phyloP scores from a whole-genome alignment of 2,113 vertebrate genomes.

The Pomatostomus ruficeps region DNA sequence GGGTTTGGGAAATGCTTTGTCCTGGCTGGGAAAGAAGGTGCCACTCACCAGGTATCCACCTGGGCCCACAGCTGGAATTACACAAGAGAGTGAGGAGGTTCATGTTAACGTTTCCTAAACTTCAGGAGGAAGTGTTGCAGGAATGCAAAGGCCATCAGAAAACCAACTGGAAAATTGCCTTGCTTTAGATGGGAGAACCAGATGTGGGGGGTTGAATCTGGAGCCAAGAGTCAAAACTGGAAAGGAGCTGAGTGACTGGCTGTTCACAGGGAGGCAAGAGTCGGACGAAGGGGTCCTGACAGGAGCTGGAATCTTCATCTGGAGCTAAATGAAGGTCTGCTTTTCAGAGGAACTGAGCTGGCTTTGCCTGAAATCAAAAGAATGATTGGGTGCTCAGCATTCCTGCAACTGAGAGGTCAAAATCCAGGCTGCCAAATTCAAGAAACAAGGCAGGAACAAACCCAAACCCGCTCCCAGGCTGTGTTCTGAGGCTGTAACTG shows the following conservation, averaged over 20 bases:
- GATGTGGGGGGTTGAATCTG: neutral
- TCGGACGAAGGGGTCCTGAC: accelerated
- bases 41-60: neutral
- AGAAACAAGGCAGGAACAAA: neutral
- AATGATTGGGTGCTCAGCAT: neutral
- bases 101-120: neutral
- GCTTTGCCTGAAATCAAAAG: neutral
- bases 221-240: neutral
- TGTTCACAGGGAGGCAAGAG: neutral
- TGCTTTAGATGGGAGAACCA: neutral
- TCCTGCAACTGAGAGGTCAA: neutral
- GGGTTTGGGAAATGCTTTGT: neutral
- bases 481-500: neutral
- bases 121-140: neutral
- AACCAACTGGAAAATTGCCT: neutral
- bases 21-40: neutral
- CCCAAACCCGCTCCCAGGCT: neutral
- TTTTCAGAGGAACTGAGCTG: neutral
- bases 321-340: neutral
- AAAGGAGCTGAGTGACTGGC: neutral
- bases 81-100: neutral
- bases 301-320: neutral
- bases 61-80: neutral
- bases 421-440: neutral
- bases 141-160: neutral